phyloP scores from a whole-genome alignment of 2,113 vertebrate genomes.

The Potamarius usumacintae region DNA sequence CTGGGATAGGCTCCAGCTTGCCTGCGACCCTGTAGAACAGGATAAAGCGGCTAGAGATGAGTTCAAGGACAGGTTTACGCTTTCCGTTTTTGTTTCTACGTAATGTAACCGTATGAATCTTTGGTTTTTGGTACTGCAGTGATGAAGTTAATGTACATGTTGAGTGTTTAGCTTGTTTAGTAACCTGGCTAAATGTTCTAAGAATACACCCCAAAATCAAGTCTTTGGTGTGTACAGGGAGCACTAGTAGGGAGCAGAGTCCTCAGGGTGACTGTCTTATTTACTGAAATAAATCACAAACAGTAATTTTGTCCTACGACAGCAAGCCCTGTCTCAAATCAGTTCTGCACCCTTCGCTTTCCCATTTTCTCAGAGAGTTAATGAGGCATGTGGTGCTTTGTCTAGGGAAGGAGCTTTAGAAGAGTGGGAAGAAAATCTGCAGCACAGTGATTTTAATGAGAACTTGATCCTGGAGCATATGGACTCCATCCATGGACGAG shows the following conservation, averaged over 20 bases:
- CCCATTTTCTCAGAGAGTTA: constrained; percentile 22
- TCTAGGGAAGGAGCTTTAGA: constrained; percentile 46
- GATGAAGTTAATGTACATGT: background rate
- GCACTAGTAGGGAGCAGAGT: background rate
- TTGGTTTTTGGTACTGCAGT: background rate
- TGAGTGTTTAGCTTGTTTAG: background rate
- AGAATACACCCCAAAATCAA: background rate
- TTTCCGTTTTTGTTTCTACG: background rate
- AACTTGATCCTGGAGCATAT: constrained; percentile 62
- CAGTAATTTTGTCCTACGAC: constrained; percentile 1
- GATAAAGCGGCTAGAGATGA: background rate
- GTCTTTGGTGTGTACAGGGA: background rate
- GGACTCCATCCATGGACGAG: constrained; percentile 35
- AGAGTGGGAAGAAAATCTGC: constrained; percentile 48
- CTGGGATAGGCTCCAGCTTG: too few relatives aligned
- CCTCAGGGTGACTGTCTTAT: background rate
- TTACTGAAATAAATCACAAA: background rate
- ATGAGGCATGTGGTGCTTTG: constrained; percentile 46
- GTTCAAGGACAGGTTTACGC: background rate
- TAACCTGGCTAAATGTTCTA: background rate
- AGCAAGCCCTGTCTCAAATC: background rate
- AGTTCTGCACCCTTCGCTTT: background rate
- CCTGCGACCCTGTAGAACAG: too few relatives aligned
- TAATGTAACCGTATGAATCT: background rate
- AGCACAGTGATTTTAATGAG: constrained; percentile 52